A percentile compares a stretch with the other conserved stretches of the same genome.
These are phyloP conservation scores for Cotesia typhae DNA, from an alignment of 1,140 invertebrate genomes.

Conservation along the genomic window DNA sequence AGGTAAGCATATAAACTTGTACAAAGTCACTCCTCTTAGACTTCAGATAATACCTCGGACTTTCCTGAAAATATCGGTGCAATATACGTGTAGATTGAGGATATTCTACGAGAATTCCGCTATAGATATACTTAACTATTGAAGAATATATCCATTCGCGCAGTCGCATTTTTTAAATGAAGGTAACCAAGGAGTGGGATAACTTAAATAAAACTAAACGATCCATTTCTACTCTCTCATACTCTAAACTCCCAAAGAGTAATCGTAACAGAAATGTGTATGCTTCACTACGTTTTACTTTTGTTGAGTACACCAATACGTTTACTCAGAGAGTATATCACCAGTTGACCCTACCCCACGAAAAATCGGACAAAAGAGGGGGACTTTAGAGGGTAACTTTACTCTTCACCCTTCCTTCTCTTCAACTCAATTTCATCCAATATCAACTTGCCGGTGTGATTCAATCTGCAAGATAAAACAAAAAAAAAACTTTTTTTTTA, in stretches of 20 bases:
- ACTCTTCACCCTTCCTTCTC: neutral
- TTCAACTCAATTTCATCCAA: conserved; percentile 9
- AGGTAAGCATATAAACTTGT: too few species aligned
- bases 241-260: conserved; percentile 9
- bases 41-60: too few species aligned
- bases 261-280: conserved; percentile 28
- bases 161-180: conserved; percentile 21
- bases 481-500: conserved; percentile 10
- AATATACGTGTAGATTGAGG: neutral
- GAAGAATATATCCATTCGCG: conserved; percentile 14
- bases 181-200: conserved; percentile 26
- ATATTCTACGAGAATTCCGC: neutral
- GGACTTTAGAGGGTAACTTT: too few species aligned
- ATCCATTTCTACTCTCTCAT: conserved; percentile 41
- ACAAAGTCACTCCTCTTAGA: too few species aligned
- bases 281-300: conserved; percentile 38
- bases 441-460: conserved; percentile 46
- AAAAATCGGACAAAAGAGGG: too few species aligned
- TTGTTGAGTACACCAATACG: conserved; percentile 9
- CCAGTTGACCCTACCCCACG: conserved; percentile 33
- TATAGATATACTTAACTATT: neutral
- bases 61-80: too few species aligned
- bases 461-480: conserved; percentile 51
- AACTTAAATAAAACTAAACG: conserved; percentile 55
- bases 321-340: conserved; percentile 19